These are phyloP conservation scores for Augiades crinisus DNA, from an alignment of 2,888 invertebrate species.

Conservation along the genomic window DNA sequence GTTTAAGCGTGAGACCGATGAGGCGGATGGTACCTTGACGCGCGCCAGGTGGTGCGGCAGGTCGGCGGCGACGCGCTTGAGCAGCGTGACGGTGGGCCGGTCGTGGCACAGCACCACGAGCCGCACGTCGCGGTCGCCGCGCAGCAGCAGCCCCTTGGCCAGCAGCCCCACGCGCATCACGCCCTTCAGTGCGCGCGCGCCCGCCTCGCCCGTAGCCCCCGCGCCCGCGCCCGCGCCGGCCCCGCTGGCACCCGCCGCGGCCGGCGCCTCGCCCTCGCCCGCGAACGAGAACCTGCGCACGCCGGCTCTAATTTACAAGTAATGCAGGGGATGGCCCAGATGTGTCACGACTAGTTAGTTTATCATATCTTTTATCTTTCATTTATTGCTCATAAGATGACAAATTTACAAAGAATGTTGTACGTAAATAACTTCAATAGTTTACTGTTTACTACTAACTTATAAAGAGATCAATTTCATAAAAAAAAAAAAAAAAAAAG, in stretches of 20 bases:
- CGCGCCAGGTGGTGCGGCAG: conserved; percentile 89
- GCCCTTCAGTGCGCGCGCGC: conserved; percentile 90
- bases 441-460: no score
- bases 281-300: conserved; percentile 64
- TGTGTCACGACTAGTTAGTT: no score
- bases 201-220: conserved; percentile 79
- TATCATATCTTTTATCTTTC: no score
- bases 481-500: no score
- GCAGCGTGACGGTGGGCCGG: conserved; percentile 93
- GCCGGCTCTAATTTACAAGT: no score
- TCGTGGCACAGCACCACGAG: conserved; percentile 97
- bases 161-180: conserved; percentile 97
- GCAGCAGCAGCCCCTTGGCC: conserved; percentile 89
- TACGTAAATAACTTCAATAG: no score
- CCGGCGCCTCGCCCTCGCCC: conserved; percentile 52
- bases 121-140: conserved; percentile 94
- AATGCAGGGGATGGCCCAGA: no score
- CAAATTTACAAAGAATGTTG: no score
- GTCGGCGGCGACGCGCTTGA: conserved; percentile 93
- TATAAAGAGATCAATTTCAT: no score
- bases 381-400: no score
- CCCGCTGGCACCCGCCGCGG: conserved; percentile 20
- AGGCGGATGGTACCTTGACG: conserved; percentile 75
- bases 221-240: conserved; percentile 62
- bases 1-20: no score